Evolutionary conservation across 2,888 invertebrate genomes (phyloP).

Genomic region (Drosophila trichaetosa): DNA sequence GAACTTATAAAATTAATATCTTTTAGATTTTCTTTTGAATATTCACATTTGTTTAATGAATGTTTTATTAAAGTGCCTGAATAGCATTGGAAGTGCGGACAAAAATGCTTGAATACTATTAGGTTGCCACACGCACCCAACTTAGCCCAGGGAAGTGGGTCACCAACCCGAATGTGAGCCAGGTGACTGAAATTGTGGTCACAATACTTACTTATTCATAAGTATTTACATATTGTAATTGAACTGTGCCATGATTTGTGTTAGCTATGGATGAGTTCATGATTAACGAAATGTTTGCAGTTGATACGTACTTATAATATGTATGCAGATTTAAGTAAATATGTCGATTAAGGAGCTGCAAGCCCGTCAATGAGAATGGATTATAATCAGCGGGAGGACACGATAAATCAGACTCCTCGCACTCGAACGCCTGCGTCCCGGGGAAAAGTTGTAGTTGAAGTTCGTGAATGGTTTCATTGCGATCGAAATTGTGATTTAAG

Average conservation of each 20-base stretch:
- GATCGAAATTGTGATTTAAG: slow-evolving; percentile 20
- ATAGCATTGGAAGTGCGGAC: background rate
- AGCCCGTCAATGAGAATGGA: slow-evolving; percentile 5
- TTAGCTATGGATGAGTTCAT: slow-evolving; percentile 4
- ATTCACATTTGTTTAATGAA: background rate
- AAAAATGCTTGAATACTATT: slow-evolving; percentile 42
- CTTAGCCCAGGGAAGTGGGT: slow-evolving; percentile 42
- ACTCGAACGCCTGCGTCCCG: slow-evolving; percentile 62
- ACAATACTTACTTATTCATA: slow-evolving; percentile 3
- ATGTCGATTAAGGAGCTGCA: background rate
- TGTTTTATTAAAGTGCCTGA: background rate
- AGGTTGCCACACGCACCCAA: slow-evolving; percentile 44
- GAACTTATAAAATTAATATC: too few species aligned
- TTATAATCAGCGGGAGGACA: slow-evolving; percentile 18
- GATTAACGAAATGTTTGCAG: slow-evolving; percentile 13
- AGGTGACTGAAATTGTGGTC: slow-evolving; percentile 16
- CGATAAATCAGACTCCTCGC: slow-evolving; percentile 20
- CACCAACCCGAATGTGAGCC: slow-evolving; percentile 46
- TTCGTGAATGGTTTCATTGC: slow-evolving; percentile 82
- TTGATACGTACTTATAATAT: slow-evolving; percentile 3
- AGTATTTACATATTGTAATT: slow-evolving; percentile 9
- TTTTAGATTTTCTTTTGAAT: too few species aligned
- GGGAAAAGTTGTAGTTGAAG: slow-evolving; percentile 83
- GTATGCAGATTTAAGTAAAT: slow-evolving; percentile 2
- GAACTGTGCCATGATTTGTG: background rate